Base-by-base conservation (phyloP, 2,888 invertebrate species). In the Phortica magna region DNA sequence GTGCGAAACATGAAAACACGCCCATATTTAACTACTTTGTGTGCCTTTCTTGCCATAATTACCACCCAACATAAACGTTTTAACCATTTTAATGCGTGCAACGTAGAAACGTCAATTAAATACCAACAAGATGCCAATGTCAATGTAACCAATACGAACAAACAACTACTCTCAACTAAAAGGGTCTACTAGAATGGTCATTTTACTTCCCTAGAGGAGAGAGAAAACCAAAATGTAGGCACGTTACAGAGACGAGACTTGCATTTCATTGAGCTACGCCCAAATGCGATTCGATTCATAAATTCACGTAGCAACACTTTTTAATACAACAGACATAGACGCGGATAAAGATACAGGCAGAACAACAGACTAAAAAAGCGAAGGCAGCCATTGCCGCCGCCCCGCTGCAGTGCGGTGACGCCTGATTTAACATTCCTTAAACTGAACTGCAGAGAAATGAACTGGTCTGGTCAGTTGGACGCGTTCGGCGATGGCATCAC, bases 71-170 rank as follows among this genome's bases (percentile, higher is more conserved):
- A 53, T 53, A 71, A 55, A 55, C 55, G 41, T 53, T 31, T 55
- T 31, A 31, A 22, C 41, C 48, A 71, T 71, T 55, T 71, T 55
- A 53, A 71, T 71, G 70, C 55, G 70, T 71, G 53, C 70, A 22
- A 87, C 85, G 88, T 86, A 82, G 83, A 85, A 85, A 86, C 85
- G 85, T 86, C 85, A 86, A 86, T 86, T 86, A 86, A 86, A 87
- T 86, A 86, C 84, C 83, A 88, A 86, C 88, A 86, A 86, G 85
- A 86, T 86, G 85, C 85, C 85, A 86, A 86, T 85, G 85, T 87
- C 88, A 87, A 85, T 85, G 85, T 85, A 85, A 88, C 87, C 85
- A 85, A 87, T 87, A 82, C 75, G 81, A 80, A 75, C 76, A 80
- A 72, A 75, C 31, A 31, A 31, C 31, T 31, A 4, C 78, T 78